Percentiles rank a stretch among this genome's conserved stretches.
These are phyloP conservation scores for Hetaerina titia DNA, from an alignment of 2,888 invertebrate genomes.

Conservation along the genomic window DNA sequence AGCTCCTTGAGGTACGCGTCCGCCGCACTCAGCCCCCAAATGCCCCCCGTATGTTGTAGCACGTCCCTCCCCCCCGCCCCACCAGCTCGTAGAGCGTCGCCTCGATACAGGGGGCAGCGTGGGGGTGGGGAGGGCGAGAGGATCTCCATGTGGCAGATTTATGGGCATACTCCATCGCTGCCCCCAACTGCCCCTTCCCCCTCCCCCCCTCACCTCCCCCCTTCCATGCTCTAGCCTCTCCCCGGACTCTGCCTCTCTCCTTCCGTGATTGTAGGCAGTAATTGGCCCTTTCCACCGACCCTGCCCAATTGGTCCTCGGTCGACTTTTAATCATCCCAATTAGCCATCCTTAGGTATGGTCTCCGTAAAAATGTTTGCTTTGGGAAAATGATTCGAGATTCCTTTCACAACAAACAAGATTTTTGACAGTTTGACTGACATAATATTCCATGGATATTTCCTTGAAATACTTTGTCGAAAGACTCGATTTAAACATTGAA, in stretches of 20 bases:
- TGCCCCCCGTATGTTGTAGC: background rate
- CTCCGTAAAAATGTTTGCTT: no score
- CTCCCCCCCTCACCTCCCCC: background rate
- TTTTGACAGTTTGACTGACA: no score
- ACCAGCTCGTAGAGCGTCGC: background rate
- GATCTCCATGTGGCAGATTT: conserved; percentile 24
- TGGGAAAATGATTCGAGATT: no score
- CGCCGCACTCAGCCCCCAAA: conserved; percentile 38
- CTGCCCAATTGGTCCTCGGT: no score
- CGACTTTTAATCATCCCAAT: no score
- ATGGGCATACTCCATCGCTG: background rate
- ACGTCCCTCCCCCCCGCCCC: background rate
- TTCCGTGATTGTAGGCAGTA: background rate
- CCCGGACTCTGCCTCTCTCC: background rate
- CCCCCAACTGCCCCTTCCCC: background rate
- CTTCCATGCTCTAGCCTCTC: background rate
- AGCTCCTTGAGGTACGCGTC: conserved; percentile 41
- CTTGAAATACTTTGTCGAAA: no score
- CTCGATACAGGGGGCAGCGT: no score
- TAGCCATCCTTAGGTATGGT: no score
- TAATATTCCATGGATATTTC: no score
- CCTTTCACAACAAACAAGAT: no score
- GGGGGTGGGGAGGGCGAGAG: background rate
- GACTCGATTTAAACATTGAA: no score
- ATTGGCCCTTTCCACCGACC: no score